A percentile compares a stretch with the other conserved stretches of the same genome.
Evolutionary conservation across 2,797 vertebrate species (phyloP).

Genomic region (Takifugu ocellatus): DNA sequence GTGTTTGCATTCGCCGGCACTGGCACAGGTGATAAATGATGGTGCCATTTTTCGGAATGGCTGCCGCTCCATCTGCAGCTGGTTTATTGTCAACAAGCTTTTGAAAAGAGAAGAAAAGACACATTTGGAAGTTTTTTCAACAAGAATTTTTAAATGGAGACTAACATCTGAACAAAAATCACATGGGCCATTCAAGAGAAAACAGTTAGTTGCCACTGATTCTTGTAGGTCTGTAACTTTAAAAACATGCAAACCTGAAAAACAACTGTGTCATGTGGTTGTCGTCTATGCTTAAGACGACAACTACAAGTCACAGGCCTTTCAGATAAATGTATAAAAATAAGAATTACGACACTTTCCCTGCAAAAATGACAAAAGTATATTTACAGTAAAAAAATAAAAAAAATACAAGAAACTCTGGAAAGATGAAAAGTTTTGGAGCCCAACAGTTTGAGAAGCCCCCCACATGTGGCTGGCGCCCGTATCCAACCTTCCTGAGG

Average conservation of each 20-base stretch:
- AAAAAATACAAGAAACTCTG: background rate
- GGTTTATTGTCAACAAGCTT: background rate
- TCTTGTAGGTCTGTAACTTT: too few species aligned
- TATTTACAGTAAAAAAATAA: conserved; percentile 12
- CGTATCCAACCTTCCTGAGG: background rate
- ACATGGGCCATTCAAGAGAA: too few species aligned
- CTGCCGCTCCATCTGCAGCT: background rate
- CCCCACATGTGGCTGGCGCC: too few species aligned
- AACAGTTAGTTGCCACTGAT: too few species aligned
- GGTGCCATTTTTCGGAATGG: conserved; percentile 1
- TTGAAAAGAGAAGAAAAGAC: background rate
- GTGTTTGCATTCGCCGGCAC: conserved; percentile 21
- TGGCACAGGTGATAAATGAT: conserved; percentile 10
- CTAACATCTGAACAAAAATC: background rate
- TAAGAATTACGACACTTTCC: background rate
- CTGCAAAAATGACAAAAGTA: background rate
- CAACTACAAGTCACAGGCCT: too few species aligned
- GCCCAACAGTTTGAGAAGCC: too few species aligned
- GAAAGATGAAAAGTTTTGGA: background rate
- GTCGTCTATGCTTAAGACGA: too few species aligned
- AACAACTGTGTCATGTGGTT: too few species aligned
- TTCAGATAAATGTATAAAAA: background rate
- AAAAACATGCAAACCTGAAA: too few species aligned
- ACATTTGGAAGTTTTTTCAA: background rate
- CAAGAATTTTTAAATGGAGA: too few species aligned